phyloP scores from a whole-genome alignment of 2,888 invertebrate species.

The Sarcophaga variegata region DNA sequence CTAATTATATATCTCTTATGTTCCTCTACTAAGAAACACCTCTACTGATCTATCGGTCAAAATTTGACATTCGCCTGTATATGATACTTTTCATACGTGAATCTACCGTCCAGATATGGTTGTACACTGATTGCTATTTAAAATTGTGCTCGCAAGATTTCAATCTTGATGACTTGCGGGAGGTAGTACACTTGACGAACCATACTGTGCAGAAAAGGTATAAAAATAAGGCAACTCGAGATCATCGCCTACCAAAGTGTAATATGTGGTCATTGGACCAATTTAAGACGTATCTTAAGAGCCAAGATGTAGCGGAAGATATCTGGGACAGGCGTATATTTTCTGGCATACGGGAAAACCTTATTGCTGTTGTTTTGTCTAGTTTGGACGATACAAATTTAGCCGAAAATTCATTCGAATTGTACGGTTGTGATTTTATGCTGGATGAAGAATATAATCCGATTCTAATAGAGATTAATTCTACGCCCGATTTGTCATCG shows the following conservation, averaged over 20 bases:
- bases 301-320: conserved; percentile 79
- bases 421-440: conserved; percentile 96
- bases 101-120: conserved; percentile 91
- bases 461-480: conserved; percentile 96
- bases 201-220: conserved; percentile 93
- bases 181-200: conserved; percentile 93
- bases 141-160: conserved; percentile 93
- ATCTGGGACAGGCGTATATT: conserved; percentile 90
- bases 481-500: conserved; percentile 90
- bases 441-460: conserved; percentile 91
- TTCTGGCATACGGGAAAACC: conserved; percentile 92
- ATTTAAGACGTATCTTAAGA: conserved; percentile 86
- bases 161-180: conserved; percentile 89
- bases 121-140: conserved; percentile 92
- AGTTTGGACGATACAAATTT: conserved; percentile 88
- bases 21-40: conserved; percentile 86
- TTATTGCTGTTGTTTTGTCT: conserved; percentile 90
- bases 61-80: conserved; percentile 96
- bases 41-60: conserved; percentile 90
- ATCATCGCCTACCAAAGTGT: conserved; percentile 86
- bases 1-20: not conserved
- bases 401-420: conserved; percentile 90
- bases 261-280: conserved; percentile 93
- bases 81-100: conserved; percentile 88
- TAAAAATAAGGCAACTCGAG: conserved; percentile 81